A percentile compares a stretch with the other conserved stretches of the same genome.
These are phyloP conservation scores for Apotomis turbidana DNA, from an alignment of 2,888 invertebrate genomes.

Conservation along the genomic window DNA sequence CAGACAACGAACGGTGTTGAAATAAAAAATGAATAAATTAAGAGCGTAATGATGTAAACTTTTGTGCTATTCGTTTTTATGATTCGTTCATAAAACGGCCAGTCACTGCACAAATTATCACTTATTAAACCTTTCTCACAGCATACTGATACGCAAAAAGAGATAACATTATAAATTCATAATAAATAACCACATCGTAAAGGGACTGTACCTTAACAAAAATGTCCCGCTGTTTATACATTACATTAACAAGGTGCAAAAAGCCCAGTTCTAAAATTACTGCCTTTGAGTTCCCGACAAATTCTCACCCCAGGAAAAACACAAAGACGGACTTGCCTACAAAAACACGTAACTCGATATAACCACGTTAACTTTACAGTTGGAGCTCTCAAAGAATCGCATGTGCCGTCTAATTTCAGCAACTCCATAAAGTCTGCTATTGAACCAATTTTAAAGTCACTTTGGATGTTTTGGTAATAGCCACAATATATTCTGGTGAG, in stretches of 20 bases:
- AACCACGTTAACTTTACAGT: slow-evolving; percentile 37
- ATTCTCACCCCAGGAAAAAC: slow-evolving; percentile 42
- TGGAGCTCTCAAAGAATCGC: slow-evolving; percentile 5
- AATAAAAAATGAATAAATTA: background rate
- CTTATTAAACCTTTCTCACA: slow-evolving; percentile 20
- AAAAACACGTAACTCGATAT: slow-evolving; percentile 42
- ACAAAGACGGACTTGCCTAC: slow-evolving; percentile 41
- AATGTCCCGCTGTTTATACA: slow-evolving; percentile 41
- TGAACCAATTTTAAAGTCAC: slow-evolving; percentile 7
- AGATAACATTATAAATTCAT: slow-evolving; percentile 36
- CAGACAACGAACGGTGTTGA: background rate
- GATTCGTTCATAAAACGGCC: background rate
- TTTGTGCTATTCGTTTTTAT: slow-evolving; percentile 6
- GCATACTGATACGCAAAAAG: slow-evolving; percentile 26
- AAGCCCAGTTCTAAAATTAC: slow-evolving; percentile 42
- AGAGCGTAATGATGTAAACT: background rate
- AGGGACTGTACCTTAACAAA: slow-evolving; percentile 37
- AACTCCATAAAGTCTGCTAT: background rate
- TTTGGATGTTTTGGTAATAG: background rate
- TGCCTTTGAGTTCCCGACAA: slow-evolving; percentile 41
- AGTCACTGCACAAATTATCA: slow-evolving; percentile 16
- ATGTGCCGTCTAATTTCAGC: background rate
- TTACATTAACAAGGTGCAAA: slow-evolving; percentile 43
- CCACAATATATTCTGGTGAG: background rate
- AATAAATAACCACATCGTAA: slow-evolving; percentile 36